Conservation (phyloP, 2,888 invertebrate genomes). For the Tetrapedia diversipes region DNA sequence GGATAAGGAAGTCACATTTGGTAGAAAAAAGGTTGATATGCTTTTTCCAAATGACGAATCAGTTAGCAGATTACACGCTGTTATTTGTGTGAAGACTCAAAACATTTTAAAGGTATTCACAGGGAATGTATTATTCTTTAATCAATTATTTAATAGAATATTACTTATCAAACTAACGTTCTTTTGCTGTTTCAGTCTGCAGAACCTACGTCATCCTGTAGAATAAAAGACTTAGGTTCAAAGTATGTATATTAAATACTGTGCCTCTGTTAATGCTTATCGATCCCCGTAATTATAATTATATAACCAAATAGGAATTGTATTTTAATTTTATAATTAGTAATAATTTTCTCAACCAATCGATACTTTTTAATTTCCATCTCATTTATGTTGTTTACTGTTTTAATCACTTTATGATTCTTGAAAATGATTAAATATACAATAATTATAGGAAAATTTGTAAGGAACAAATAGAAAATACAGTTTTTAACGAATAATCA, state of each 20-base stretch:
- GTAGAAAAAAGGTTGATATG: conserved; percentile 88
- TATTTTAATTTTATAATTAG: no score
- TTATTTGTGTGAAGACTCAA: conserved; percentile 81
- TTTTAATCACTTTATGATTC: no score
- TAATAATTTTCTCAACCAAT: no score
- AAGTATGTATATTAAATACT: conserved; percentile 89
- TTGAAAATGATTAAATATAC: no score
- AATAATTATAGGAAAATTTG: background rate
- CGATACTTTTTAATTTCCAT: no score
- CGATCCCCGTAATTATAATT: no score
- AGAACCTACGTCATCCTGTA: conserved; percentile 78
- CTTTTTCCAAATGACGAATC: conserved; percentile 88
- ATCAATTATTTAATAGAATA: background rate
- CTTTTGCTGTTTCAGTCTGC: conserved; percentile 35
- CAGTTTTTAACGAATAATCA: no score
- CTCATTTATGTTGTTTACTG: no score
- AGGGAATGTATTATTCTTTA: background rate
- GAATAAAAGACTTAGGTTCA: conserved; percentile 86
- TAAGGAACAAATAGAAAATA: background rate
- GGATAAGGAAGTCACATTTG: conserved; percentile 84
- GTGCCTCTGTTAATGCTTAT: no score
- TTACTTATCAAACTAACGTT: background rate
- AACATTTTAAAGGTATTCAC: conserved; percentile 67
- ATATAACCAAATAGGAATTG: no score
- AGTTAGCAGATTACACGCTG: conserved; percentile 91